A percentile compares a stretch with the other conserved stretches of the same genome.
Conservation (phyloP, 1,140 invertebrate genomes). For the Apis florea region DNA sequence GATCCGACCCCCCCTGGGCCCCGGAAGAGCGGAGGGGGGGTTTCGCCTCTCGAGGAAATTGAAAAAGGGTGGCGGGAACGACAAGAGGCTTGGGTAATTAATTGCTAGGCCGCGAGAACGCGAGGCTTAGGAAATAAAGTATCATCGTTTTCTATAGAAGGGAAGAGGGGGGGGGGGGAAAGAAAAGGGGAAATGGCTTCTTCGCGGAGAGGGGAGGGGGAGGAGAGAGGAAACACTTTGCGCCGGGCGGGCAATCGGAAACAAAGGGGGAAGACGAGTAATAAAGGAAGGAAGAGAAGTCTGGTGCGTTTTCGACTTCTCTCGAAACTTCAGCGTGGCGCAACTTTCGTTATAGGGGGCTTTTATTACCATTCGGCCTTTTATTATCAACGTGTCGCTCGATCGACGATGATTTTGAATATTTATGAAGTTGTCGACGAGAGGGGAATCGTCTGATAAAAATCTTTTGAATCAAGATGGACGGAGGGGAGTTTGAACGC, state of each 20-base stretch:
- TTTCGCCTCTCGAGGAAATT: constrained; percentile 11
- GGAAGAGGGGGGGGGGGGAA: too few species aligned
- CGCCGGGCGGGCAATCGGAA: background rate
- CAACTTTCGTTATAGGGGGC: background rate
- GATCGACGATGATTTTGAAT: background rate
- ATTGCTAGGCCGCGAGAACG: constrained; percentile 17
- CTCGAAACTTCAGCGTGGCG: background rate
- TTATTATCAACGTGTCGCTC: background rate
- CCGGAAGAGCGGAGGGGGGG: background rate
- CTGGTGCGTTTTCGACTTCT: background rate
- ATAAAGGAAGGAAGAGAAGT: background rate
- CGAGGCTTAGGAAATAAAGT: constrained; percentile 12
- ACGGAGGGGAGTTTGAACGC: too few species aligned
- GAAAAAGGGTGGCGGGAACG: constrained; percentile 3
- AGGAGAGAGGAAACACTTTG: background rate
- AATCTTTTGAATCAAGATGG: background rate
- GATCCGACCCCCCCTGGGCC: background rate
- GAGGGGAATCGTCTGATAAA: background rate
- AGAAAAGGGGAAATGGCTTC: too few species aligned
- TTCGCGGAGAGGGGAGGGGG: too few species aligned
- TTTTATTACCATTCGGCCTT: background rate
- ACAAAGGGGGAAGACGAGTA: background rate
- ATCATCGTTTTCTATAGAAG: constrained; percentile 6
- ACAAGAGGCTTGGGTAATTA: constrained; percentile 14
- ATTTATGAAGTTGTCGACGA: background rate